A percentile compares a stretch with the other conserved stretches of the same genome.
These are phyloP conservation scores for Mycetomoellerius zeteki DNA, from an alignment of 1,140 invertebrate genomes.

Conservation along the genomic window DNA sequence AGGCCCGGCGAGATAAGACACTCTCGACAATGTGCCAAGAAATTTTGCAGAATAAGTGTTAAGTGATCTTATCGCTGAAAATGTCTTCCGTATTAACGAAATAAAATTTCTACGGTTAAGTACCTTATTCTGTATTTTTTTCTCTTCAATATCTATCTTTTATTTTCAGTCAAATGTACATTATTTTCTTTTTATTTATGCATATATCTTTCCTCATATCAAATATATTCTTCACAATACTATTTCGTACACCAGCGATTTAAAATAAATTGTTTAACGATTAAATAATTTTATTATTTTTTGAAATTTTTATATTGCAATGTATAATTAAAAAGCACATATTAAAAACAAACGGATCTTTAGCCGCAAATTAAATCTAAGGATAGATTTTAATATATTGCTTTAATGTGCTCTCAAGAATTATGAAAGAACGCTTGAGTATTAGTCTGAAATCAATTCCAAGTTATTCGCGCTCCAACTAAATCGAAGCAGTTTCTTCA, in stretches of 20 bases:
- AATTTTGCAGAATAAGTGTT: slow-evolving; percentile 1
- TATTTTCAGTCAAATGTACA: background rate
- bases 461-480: slow-evolving; percentile 55
- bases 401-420: slow-evolving; percentile 31
- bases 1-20: slow-evolving; percentile 14
- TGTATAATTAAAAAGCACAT: slow-evolving; percentile 8
- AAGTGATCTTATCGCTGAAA: background rate
- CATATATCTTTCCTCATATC: background rate
- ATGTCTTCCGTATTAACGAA: background rate
- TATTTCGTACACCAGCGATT: background rate
- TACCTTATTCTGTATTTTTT: background rate
- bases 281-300: background rate
- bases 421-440: slow-evolving; percentile 33
- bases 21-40: slow-evolving; percentile 5
- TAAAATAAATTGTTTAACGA: background rate
- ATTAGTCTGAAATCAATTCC: slow-evolving; percentile 48
- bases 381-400: slow-evolving; percentile 17
- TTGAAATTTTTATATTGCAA: background rate
- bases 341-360: background rate
- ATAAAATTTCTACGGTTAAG: background rate
- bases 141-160: background rate
- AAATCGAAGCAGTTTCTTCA: slow-evolving; percentile 49
- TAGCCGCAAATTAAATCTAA: background rate
- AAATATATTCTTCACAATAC: background rate
- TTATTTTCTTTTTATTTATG: background rate